These are phyloP conservation scores for Ctenopoma kingsleyae DNA, from an alignment of 2,797 vertebrate genomes.

Conservation along the genomic window DNA sequence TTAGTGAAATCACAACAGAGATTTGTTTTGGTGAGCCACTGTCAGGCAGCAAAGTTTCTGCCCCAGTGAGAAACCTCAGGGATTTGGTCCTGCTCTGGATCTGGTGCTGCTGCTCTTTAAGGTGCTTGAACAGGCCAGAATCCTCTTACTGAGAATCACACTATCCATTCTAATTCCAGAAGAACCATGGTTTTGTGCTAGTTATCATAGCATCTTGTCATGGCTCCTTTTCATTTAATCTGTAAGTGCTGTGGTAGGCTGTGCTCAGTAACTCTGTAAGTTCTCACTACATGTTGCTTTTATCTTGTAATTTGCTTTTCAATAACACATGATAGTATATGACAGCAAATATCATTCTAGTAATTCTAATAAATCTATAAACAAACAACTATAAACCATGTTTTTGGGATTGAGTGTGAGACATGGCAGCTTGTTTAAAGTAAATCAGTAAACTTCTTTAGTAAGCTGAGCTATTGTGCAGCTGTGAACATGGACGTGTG, in stretches of 20 bases:
- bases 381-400: too few species aligned
- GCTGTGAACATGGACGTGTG: slow-evolving; percentile 6
- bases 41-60: slow-evolving; percentile 23
- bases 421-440: neutral
- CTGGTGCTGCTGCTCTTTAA: slow-evolving; percentile 25
- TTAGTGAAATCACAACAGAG: slow-evolving; percentile 58
- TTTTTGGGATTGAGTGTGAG: too few species aligned
- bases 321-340: too few species aligned
- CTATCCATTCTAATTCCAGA: slow-evolving; percentile 37
- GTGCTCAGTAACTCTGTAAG: neutral
- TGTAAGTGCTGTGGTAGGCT: neutral
- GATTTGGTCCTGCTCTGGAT: slow-evolving; percentile 41
- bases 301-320: too few species aligned
- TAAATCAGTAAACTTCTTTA: neutral
- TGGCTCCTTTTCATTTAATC: neutral
- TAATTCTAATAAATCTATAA: too few species aligned
- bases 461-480: neutral
- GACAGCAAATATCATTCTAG: too few species aligned
- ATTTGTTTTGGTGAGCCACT: slow-evolving; percentile 31
- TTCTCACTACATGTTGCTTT: too few species aligned
- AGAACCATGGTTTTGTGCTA: slow-evolving; percentile 1
- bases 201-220: neutral
- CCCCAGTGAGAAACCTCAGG: slow-evolving; percentile 24
- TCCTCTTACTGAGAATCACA: slow-evolving; percentile 56
- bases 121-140: slow-evolving; percentile 52